Conservation (phyloP, 2,888 invertebrate genomes). For the Cosmia trapezina region DNA sequence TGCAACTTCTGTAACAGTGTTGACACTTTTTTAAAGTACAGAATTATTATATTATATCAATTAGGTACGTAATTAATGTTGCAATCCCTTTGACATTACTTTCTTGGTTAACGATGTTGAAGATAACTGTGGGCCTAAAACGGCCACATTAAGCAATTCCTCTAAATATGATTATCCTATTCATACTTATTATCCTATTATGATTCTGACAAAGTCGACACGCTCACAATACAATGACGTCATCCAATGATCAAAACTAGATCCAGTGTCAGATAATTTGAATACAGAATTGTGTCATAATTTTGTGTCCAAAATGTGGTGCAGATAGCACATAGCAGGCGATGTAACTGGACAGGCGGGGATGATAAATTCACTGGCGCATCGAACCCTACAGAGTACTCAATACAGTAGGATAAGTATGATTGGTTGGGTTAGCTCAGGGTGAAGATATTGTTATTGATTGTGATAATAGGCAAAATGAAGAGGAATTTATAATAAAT, state of each 20-base stretch:
- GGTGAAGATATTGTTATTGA: not conserved
- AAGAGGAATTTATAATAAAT: not conserved
- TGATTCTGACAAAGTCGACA: no score
- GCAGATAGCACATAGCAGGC: conserved; percentile 40
- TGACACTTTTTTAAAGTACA: no score
- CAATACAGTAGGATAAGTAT: conserved; percentile 6
- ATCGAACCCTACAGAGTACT: conserved; percentile 28
- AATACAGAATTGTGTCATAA: conserved; percentile 56
- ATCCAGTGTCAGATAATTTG: conserved; percentile 46
- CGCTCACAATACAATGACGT: conserved; percentile 17
- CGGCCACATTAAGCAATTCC: no score
- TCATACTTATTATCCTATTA: no score
- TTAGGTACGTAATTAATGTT: not conserved
- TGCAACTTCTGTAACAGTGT: no score
- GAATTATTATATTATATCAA: not conserved
- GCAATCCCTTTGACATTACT: not conserved
- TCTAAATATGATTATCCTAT: no score
- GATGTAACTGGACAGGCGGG: conserved; percentile 44
- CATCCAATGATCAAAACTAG: conserved; percentile 39
- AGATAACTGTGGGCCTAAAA: no score
- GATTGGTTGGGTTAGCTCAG: not conserved
- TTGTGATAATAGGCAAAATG: not conserved
- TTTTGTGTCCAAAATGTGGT: conserved; percentile 52
- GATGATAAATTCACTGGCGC: conserved; percentile 50
- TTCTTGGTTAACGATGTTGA: not conserved